Conservation (phyloP, 37 sponge, comb jelly and placozoan species). For the Tethya wilhelma region DNA sequence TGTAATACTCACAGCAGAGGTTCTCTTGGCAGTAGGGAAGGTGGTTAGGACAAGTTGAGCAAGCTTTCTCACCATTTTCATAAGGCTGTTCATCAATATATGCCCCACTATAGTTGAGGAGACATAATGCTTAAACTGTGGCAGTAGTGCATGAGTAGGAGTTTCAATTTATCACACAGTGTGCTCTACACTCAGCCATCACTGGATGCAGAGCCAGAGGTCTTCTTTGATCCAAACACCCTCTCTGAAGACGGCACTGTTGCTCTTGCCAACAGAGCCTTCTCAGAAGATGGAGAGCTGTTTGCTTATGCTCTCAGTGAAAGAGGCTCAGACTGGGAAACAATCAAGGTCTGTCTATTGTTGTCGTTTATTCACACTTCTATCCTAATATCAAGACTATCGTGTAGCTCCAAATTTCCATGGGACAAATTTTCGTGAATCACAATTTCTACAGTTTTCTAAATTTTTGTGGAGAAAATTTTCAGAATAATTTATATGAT, state of each 20-base stretch:
- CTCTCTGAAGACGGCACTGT: slow-evolving; percentile 96
- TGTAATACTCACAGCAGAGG: slow-evolving; percentile 28
- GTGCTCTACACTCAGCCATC: slow-evolving; percentile 79
- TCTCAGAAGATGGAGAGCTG: slow-evolving; percentile 92
- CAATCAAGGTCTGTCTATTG: slow-evolving; percentile 84
- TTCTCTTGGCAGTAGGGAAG: background rate
- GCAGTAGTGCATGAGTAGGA: background rate
- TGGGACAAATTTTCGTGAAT: no score
- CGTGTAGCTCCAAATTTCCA: no score
- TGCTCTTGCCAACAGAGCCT: slow-evolving; percentile 63
- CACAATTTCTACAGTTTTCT: no score
- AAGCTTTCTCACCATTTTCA: slow-evolving; percentile 7
- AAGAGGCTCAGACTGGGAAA: slow-evolving; percentile 96
- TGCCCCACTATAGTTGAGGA: slow-evolving; percentile 16
- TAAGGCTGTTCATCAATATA: slow-evolving; percentile 19
- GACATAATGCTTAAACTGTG: background rate
- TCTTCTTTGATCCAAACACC: slow-evolving; percentile 92
- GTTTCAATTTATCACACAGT: slow-evolving; percentile 33
- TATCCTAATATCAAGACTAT: no score
- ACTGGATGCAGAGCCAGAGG: slow-evolving; percentile 61
- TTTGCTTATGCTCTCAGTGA: slow-evolving; percentile 88
- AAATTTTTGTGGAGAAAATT: no score
- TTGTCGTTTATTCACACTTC: no score
- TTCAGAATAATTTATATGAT: no score
- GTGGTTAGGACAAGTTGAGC: slow-evolving; percentile 23